Base-by-base conservation (phyloP, 2,797 vertebrate genomes). In the Otolemur crassicaudatus region DNA sequence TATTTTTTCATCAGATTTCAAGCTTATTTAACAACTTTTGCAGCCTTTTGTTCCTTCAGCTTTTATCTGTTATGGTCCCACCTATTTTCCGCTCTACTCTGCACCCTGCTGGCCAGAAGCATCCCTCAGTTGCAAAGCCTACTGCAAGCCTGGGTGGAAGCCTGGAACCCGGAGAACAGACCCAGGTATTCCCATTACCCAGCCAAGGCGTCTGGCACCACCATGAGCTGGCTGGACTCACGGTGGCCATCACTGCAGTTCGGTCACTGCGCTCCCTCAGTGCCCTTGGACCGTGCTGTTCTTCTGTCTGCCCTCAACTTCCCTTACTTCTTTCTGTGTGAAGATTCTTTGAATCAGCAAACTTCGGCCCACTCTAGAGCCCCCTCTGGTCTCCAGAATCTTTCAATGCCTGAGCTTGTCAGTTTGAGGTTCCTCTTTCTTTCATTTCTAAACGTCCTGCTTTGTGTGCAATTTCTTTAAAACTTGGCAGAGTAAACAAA, bases 401-500 rank as follows among this genome's bases (percentile, higher is more conserved):
- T 85, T 81, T 61, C 87, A 88, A 7, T 3, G 84, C 69, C 40
- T 9, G 22, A 27, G 69, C 79, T 90, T 19, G 72, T 85, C 94
- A 90, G 86, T 8, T 7, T 60, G 94, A 77, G 11, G 69, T 27
- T 81, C 93, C 76, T 82, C 46, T 92, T 81, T 73, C 86, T 95
- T 95, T 91, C 31, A 37, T 61, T 91, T 90, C 34, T 82, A 87
- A 85, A 92, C 25, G n/a, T 65, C 34, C 65, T 56, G 67, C n/a
- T 86, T 94, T 75, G 58, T 84, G 77, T 31, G 53, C 49, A 63
- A 40, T 34, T 94, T 92, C 83, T 56, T 94, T 87, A 94, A 79
- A 79, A 73, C 53, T 43, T 70, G 72, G 67, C 67, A 87, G 97
- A 89, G 40, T 37, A 89, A 95, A 94, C 70, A 89, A 89, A 34